Evolutionary conservation across 1,140 invertebrate genomes (phyloP), one percentile per base, ranked within the genome.

Genomic region (Leptonema lineaticorne): DNA sequence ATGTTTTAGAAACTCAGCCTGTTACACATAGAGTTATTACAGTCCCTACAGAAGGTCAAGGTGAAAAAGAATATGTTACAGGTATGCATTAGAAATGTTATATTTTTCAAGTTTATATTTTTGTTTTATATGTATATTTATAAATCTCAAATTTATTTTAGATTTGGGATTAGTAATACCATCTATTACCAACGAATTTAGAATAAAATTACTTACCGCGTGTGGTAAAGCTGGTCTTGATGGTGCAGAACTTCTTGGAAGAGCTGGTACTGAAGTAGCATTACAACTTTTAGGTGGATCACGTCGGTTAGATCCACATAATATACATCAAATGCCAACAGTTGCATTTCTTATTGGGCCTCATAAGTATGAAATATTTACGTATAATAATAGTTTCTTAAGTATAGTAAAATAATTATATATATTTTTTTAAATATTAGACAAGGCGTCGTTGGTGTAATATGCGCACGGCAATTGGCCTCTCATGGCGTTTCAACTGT

Each of bases 221-320:
- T 67, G 84, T 81, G 77, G 86, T 87, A 63, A 79, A 88, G 71
- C 78, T 86, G 79, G 72, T 70, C 74, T 50, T 69, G 69, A 29
- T 73, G 63, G 68, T 28, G 83, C 88, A 50, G 89, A 92, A 79
- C 82, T 92, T 71, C 83, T 92, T 72, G 92, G 90, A 20, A 82
- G 92, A 66, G 91, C 89, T 20, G 88, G 89, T 11, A 85, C 89
- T 68, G 93, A 95, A 80, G 90, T 94, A 79, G 87, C 88, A 63
- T 79, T 95, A 11, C 91, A 93, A 73, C 79, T 94, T n/a, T 76
- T 92, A 45, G 92, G 92, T 22, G 92, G 92, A 18, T 87, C 85
- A 67, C 87, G 86, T 68, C 81, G 88, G 48, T 81, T 93, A 41
- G 90, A 90, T 75, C 89, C 91, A 24, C 86, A 88, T 72, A 94